Conservation (phyloP, 2,113 vertebrate genomes). For the Poeciliopsis turrubarensis region DNA sequence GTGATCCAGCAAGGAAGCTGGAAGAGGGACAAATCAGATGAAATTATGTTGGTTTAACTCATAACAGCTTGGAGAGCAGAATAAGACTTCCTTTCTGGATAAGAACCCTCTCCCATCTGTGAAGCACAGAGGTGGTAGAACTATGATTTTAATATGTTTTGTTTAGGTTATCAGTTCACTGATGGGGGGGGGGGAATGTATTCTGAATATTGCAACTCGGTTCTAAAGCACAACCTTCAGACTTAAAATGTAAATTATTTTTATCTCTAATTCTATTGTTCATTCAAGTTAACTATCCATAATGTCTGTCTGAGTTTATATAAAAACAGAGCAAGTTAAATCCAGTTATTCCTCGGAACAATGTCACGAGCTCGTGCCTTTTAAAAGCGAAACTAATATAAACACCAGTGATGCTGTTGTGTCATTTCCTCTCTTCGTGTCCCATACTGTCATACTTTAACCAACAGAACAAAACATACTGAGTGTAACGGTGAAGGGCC, state of each 20-base stretch:
- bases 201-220: no score
- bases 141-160: neutral
- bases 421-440: constrained; percentile 14
- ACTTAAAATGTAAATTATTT: no score
- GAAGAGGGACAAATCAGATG: no score
- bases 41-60: neutral
- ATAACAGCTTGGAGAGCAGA: neutral
- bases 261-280: no score
- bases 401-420: constrained; percentile 24
- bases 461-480: constrained; percentile 22
- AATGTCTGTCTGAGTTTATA: constrained; percentile 2
- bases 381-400: neutral
- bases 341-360: neutral
- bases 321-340: neutral
- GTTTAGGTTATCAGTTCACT: neutral
- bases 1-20: no score
- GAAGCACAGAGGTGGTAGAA: no score
- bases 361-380: neutral
- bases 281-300: neutral
- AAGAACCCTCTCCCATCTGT: no score
- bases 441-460: constrained; percentile 36
- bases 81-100: neutral
- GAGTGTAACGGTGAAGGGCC: constrained; percentile 20
- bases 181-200: no score
- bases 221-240: no score